phyloP scores from a whole-genome alignment of 2,113 vertebrate species.

The Lampris incognitus region DNA sequence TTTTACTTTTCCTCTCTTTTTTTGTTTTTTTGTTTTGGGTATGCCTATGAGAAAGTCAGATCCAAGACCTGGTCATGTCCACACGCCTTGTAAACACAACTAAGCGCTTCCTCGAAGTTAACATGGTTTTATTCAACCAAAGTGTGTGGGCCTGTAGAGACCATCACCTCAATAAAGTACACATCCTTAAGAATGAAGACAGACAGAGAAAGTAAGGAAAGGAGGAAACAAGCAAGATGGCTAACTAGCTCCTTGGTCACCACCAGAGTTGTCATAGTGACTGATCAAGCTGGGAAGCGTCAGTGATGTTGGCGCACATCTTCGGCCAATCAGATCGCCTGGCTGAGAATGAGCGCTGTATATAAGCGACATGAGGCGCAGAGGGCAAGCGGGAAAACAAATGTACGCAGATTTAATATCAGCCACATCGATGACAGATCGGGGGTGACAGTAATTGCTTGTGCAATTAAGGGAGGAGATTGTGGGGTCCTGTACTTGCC shows the following conservation, averaged over 20 bases:
- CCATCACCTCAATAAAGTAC: no score
- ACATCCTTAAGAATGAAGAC: not conserved
- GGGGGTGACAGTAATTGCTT: constrained; percentile 36
- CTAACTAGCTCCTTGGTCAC: not conserved
- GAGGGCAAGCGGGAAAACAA: constrained; percentile 7
- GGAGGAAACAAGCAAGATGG: not conserved
- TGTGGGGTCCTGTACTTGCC: constrained; percentile 15
- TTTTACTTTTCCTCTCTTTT: no score
- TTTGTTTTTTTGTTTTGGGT: no score
- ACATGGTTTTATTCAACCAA: no score
- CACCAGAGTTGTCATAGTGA: not conserved
- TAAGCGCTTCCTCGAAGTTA: no score
- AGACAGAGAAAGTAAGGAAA: constrained; percentile 7
- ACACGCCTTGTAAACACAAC: no score
- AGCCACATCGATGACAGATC: constrained; percentile 34
- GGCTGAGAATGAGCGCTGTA: not conserved
- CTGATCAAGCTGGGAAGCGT: not conserved
- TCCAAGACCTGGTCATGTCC: no score
- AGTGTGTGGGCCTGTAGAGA: no score
- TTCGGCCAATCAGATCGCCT: not conserved
- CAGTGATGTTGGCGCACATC: not conserved
- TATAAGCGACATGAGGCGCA: not conserved
- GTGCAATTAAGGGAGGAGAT: constrained; percentile 52
- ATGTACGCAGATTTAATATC: constrained; percentile 29
- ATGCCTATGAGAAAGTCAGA: no score